Base-by-base conservation (phyloP, 2,797 vertebrate genomes). In the Sebastes hubbsi region DNA sequence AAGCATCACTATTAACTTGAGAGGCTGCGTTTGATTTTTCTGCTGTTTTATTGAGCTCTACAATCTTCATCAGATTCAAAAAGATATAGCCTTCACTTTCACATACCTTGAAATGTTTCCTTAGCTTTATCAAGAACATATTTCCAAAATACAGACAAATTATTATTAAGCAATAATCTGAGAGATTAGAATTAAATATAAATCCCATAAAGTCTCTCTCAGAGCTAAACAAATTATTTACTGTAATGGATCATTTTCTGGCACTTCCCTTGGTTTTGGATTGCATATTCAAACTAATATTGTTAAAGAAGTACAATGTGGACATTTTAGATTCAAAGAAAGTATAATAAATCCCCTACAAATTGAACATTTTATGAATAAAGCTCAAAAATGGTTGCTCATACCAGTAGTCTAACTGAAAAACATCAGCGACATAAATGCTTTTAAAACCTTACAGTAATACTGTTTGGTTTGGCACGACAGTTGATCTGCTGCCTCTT, bases 1-100 rank as follows among this genome's bases (percentile, higher is more conserved):
- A 81, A 75, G 14, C 11, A 68, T 49, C 12, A 24, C 10, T 16
- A 5, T 78, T 73, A 72, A 72, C 16, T 42, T n/a, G 20, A 27
- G 49, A 56, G 11, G 18, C 34, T 66, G 18, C 18, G 5, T 73
- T 73, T 55, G 6, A 34, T 69, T 60, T 14, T 80, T 69, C 16
- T 62, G 22, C 30, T 58, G 18, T 72, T 82, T 8, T 74, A 54
- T 71, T 65, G 42, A 79, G 56, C 78, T 75, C 80, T 68, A 75
- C 5, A 55, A 65, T 59, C 16, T 66, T 69, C 54, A 66, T 46
- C 16, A 59, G 62, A 52, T 75, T 66, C 5, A 65, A 77, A 71
- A 71, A 61, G 13, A 24, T 38, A 7, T 30, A 54, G 63, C 56
- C 46, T 85, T 85, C 34, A 75, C 22, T 75, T 59, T 71, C 38